Evolutionary conservation across 2,888 invertebrate genomes (phyloP), one percentile per base, ranked within the genome.

Genomic region (Coelinius sp.): DNA sequence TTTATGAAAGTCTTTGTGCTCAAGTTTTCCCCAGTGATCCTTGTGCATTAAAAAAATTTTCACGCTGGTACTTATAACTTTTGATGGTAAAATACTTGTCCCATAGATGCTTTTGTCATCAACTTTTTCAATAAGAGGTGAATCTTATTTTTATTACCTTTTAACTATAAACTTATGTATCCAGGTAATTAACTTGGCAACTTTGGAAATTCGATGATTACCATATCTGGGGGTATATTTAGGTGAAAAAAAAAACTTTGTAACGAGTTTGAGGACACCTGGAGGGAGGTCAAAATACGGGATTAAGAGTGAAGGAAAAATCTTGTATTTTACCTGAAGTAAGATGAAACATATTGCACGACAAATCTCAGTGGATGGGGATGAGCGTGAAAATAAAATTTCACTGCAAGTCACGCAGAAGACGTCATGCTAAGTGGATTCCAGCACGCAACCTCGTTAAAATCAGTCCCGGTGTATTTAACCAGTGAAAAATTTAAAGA

Each of bases 341-440:
- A 14, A 35, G 31, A 59, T 35, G 25, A 35, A 59, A 12, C 59
- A 59, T 59, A 35, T 59, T 59, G 59, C 59, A 59, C 59, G 59
- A 35, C 35, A 59, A 59, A 31, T 31, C 31, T 31, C 8, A 7
- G 17, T 6, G 25, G 22, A 17, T 31, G 31, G 44, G 64, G 25
- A 62, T 17, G 14, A 41, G 44, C 41, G 64, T 46, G 64, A 64
- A 64, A 52, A 27, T 49, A 67, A 67, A 49, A 22, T 67, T 67
- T 27, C 49, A 35, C n/a, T n/a, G 35, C 22, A 17, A 62, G 70
- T 70, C 64, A 70, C 63, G 64, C 63, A 63, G 49, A 52, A 52
- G 49, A 49, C 17, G 49, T 59, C 59, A 59, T 49, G 69, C 75
- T 79, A 79, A 79, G 78, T 77, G 75, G 77, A 74, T 77, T 78